phyloP scores from a whole-genome alignment of 2,888 invertebrate genomes.

The Unio delphinus region DNA sequence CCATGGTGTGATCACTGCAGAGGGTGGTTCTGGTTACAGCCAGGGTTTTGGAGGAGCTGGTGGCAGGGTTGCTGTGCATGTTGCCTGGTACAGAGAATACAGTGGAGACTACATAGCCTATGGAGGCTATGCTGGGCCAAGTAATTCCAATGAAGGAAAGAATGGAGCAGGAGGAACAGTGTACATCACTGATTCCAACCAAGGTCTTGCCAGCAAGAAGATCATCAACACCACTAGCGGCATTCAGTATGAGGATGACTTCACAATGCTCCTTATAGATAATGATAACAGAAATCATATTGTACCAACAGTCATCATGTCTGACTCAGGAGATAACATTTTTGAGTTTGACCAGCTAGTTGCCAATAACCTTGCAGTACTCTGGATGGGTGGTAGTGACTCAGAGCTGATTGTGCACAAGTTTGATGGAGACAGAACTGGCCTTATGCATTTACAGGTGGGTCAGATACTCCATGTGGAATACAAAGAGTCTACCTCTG shows the following conservation, averaged over 20 bases:
- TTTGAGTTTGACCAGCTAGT: slow-evolving; percentile 51
- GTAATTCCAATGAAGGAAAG: slow-evolving; percentile 17
- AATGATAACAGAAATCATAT: slow-evolving; percentile 53
- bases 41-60: slow-evolving; percentile 51
- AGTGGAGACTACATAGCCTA: slow-evolving; percentile 41
- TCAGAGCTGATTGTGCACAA: slow-evolving; percentile 45
- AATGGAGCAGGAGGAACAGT: slow-evolving; percentile 54
- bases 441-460: slow-evolving; percentile 41
- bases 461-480: slow-evolving; percentile 49
- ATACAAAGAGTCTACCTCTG: slow-evolving; percentile 44
- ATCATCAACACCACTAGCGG: slow-evolving; percentile 28
- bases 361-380: slow-evolving; percentile 47
- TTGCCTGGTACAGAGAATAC: slow-evolving; percentile 47
- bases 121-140: slow-evolving; percentile 42
- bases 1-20: slow-evolving; percentile 45
- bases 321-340: slow-evolving; percentile 19
- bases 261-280: slow-evolving; percentile 42
- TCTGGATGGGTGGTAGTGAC: slow-evolving; percentile 38
- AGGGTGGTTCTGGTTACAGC: slow-evolving; percentile 45
- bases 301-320: slow-evolving; percentile 46
- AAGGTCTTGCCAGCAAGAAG: slow-evolving; percentile 29
- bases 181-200: slow-evolving; percentile 43
- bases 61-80: slow-evolving; percentile 51
- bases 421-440: slow-evolving; percentile 57
- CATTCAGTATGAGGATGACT: slow-evolving; percentile 35